These are phyloP conservation scores for Tylochromis polylepis DNA, from an alignment of 2,113 vertebrate species.

Conservation along the genomic window DNA sequence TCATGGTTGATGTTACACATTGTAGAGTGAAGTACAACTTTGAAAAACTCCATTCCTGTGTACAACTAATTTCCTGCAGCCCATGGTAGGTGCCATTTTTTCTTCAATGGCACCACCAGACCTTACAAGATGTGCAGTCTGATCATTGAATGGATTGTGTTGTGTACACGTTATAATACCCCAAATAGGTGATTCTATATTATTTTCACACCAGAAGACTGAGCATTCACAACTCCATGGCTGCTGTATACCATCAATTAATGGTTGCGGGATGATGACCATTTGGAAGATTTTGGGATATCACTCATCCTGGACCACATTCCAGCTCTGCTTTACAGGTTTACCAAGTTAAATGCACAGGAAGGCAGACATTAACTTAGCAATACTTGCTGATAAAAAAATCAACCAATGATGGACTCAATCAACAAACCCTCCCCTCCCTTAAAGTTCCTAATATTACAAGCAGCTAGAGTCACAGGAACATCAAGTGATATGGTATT, in stretches of 20 bases:
- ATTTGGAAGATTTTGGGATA: background rate
- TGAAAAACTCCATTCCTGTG: background rate
- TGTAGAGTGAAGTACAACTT: background rate
- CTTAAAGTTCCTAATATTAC: background rate
- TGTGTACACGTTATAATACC: background rate
- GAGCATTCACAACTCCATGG: background rate
- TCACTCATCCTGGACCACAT: background rate
- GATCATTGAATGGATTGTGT: background rate
- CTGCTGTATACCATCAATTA: background rate
- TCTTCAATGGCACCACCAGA: background rate
- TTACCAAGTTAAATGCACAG: background rate
- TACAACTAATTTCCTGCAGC: background rate
- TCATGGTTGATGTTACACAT: background rate
- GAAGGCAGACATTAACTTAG: background rate
- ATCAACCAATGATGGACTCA: background rate
- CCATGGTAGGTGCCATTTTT: background rate
- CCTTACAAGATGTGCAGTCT: fast-evolving
- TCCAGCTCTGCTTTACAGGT: background rate
- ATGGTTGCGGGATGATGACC: background rate
- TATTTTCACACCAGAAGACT: background rate
- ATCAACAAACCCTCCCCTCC: background rate
- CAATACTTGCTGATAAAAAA: background rate
- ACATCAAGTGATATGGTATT: background rate
- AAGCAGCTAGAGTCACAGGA: background rate
- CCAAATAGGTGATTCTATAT: background rate